A percentile compares a stretch with the other conserved stretches of the same genome.
Evolutionary conservation across 2,113 vertebrate genomes (phyloP).

Genomic region (Porphyrio hochstetteri): DNA sequence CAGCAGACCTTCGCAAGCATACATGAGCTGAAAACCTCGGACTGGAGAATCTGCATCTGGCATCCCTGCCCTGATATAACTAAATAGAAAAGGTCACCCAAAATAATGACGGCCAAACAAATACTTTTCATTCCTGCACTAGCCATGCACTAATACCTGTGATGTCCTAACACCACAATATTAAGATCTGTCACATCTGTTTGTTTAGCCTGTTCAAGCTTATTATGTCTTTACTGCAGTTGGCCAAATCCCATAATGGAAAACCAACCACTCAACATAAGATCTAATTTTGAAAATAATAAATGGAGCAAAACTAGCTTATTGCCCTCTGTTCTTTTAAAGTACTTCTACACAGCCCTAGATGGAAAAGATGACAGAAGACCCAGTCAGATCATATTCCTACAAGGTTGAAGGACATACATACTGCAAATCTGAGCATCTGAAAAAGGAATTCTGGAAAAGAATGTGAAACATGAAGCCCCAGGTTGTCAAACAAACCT

Average conservation of each 20-base stretch:
- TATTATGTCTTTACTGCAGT: neutral
- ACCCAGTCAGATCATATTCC: neutral
- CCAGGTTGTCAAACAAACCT: neutral
- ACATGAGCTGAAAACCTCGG: neutral
- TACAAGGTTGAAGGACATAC: rapidly evolving
- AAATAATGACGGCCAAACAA: neutral
- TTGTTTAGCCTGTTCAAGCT: neutral
- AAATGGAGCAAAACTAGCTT: neutral
- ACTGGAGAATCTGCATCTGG: neutral
- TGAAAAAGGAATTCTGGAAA: neutral
- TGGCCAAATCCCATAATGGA: neutral
- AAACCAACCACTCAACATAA: neutral
- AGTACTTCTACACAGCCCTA: neutral
- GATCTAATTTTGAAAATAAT: neutral
- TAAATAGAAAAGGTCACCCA: neutral
- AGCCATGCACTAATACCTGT: neutral
- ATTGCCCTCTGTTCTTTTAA: neutral
- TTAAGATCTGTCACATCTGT: neutral
- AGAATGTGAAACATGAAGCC: neutral
- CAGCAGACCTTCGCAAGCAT: neutral
- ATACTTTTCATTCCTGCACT: neutral
- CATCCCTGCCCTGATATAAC: neutral
- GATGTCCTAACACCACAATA: neutral
- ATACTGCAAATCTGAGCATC: neutral
- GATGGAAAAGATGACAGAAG: neutral